A percentile compares a stretch with the other conserved stretches of the same genome.
Evolutionary conservation across 2,113 vertebrate genomes (phyloP).

Genomic region (Prunella himalayana): DNA sequence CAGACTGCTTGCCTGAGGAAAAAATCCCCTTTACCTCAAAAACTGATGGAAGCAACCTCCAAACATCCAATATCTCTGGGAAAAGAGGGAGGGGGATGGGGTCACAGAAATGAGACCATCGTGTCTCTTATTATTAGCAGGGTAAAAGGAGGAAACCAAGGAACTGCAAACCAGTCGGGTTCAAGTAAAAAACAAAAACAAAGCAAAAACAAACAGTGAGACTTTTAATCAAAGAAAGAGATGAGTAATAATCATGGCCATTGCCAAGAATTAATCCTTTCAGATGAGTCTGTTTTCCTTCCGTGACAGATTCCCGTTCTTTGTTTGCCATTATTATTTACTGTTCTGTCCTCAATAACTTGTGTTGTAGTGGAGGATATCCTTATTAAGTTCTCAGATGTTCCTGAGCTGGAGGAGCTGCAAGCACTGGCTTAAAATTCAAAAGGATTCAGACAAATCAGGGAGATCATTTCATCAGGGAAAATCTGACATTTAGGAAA

Average conservation of each 20-base stretch:
- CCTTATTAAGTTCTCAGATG: background rate
- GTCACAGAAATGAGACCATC: background rate
- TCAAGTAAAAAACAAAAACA: background rate
- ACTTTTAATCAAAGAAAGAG: background rate
- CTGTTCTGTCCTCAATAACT: background rate
- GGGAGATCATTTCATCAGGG: background rate
- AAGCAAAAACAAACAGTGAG: background rate
- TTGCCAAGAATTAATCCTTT: constrained; percentile 6
- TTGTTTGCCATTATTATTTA: background rate
- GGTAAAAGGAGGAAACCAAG: background rate
- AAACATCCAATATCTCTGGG: background rate
- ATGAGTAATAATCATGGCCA: background rate
- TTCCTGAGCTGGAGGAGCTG: background rate
- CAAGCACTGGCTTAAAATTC: background rate
- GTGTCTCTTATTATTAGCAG: background rate
- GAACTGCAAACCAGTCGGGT: background rate
- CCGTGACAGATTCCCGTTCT: background rate
- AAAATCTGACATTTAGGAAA: background rate
- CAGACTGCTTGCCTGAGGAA: background rate
- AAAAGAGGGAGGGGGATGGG: background rate
- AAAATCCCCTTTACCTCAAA: background rate
- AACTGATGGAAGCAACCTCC: background rate
- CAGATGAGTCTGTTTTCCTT: constrained; percentile 15
- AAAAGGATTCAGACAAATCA: background rate
- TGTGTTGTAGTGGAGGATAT: background rate